phyloP scores from a whole-genome alignment of 2,888 invertebrate species.

The Aphidoletes aphidimyza region DNA sequence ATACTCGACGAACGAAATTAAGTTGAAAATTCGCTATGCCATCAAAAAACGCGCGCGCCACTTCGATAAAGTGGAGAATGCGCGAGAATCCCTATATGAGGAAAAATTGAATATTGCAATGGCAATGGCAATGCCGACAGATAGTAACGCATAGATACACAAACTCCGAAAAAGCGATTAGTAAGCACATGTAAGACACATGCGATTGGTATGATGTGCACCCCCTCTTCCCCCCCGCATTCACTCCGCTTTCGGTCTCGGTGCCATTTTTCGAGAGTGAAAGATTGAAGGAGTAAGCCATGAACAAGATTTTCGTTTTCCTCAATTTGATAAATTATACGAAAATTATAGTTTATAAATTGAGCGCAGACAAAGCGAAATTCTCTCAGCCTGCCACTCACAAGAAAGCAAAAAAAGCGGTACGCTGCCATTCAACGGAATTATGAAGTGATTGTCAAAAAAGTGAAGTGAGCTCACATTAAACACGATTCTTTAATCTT shows the following conservation, averaged over 20 bases:
- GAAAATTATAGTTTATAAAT: slow-evolving; percentile 49
- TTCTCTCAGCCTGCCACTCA: neutral
- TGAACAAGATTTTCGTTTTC: slow-evolving; percentile 21
- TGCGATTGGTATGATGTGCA: slow-evolving; percentile 16
- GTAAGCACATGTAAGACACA: slow-evolving; percentile 46
- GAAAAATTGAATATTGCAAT: neutral
- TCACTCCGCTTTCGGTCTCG: neutral
- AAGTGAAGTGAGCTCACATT: neutral
- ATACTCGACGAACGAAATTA: slow-evolving; percentile 36
- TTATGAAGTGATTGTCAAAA: slow-evolving; percentile 46
- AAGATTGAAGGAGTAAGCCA: no score
- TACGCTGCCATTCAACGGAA: neutral
- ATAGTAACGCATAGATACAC: neutral
- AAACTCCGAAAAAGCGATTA: slow-evolving; percentile 33
- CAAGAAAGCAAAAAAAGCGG: neutral
- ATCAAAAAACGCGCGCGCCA: neutral
- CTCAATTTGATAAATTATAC: slow-evolving; percentile 43
- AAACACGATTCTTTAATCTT: neutral
- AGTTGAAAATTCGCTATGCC: slow-evolving; percentile 24
- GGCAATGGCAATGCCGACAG: neutral
- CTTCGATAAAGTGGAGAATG: neutral
- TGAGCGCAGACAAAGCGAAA: slow-evolving; percentile 31
- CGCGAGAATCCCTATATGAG: no score
- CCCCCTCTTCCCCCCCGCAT: neutral
- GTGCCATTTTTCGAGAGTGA: no score